Base-by-base conservation (phyloP, 2,113 vertebrate genomes). In the Lepisosteus oculatus region DNA sequence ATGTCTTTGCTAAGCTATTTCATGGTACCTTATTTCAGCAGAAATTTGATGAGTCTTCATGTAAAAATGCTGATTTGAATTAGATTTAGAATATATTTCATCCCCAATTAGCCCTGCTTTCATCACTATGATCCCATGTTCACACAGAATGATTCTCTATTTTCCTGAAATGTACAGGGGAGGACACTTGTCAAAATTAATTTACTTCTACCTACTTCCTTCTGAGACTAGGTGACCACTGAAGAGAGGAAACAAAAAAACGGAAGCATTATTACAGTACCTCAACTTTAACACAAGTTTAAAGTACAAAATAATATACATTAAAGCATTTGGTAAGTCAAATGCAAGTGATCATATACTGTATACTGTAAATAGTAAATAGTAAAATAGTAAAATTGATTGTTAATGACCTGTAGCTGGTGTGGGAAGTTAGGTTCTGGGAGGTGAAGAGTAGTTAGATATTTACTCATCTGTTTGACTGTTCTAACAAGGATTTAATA, bases 111-210 rank as follows among this genome's bases (percentile, higher is more conserved):
- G 88, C 81, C 81, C 90, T 87, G 77, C 79, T 78, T 90, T 91
- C 91, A 89, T 92, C 91, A 92, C 88, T 90, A 90, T 92, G 91
- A 92, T 91, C 86, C 85, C 87, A 90, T 87, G 92, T 92, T 91
- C 89, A 91, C 76, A 41, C 75, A 85, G 83, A 91, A 92, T 92
- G 90, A 92, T 92, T 91, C 90, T 92, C 92, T 92, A 92, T 92
- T 93, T 29, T 91, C 89, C 88, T 92, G 82, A 85, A 91, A 91
- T 92, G 85, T 89, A 90, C 90, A 90, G 85, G 90, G 89, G 91
- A 92, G 90, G 88, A 90, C 86, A 91, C 91, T 92, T 92, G 90
- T 93, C 90, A 91, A 87, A 84, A 91, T 92, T 90, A 92, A 92
- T 92, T 88, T 80, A 89, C 78, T 89, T 91, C 86, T 84, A 90